A percentile compares a stretch with the other conserved stretches of the same genome.
Evolutionary conservation across 2,797 vertebrate species (phyloP).

Genomic region (Spea hammondii): DNA sequence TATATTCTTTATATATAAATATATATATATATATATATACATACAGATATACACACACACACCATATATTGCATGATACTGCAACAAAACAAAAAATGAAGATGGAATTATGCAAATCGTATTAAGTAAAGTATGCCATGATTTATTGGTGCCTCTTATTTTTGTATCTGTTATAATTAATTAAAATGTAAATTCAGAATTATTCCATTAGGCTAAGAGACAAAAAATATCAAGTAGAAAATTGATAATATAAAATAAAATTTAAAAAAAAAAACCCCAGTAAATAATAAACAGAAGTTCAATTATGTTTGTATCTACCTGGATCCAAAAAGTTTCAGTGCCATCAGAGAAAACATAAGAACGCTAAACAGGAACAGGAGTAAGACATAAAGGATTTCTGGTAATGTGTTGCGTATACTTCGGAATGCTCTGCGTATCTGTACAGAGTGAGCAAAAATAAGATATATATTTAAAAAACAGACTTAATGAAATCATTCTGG

Average conservation of each 20-base stretch:
- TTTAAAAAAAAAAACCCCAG: too few relatives aligned
- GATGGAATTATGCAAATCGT: not conserved
- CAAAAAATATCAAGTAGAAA: too few relatives aligned
- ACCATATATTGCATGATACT: not conserved
- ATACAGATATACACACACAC: too few relatives aligned
- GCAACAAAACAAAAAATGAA: not conserved
- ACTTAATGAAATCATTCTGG: too few relatives aligned
- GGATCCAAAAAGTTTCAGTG: slow-evolving; percentile 84
- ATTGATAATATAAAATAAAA: too few relatives aligned
- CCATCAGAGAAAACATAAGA: slow-evolving; percentile 91
- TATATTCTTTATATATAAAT: not conserved
- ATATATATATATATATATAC: not conserved
- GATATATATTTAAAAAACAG: too few relatives aligned
- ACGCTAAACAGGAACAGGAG: slow-evolving; percentile 90
- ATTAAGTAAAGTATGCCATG: too few relatives aligned
- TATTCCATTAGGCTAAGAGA: too few relatives aligned
- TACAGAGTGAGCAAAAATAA: slow-evolving; percentile 20
- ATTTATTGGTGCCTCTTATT: too few relatives aligned
- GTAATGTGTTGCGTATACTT: slow-evolving; percentile 87
- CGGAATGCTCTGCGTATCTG: slow-evolving; percentile 88
- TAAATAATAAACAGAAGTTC: too few relatives aligned
- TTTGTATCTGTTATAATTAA: too few relatives aligned
- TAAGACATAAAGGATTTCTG: slow-evolving; percentile 86
- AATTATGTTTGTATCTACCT: slow-evolving; percentile 65
- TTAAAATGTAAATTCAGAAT: too few relatives aligned